These are phyloP conservation scores for Cryptoleucopteryx plumbea DNA, from an alignment of 2,113 vertebrate genomes.

Conservation along the genomic window DNA sequence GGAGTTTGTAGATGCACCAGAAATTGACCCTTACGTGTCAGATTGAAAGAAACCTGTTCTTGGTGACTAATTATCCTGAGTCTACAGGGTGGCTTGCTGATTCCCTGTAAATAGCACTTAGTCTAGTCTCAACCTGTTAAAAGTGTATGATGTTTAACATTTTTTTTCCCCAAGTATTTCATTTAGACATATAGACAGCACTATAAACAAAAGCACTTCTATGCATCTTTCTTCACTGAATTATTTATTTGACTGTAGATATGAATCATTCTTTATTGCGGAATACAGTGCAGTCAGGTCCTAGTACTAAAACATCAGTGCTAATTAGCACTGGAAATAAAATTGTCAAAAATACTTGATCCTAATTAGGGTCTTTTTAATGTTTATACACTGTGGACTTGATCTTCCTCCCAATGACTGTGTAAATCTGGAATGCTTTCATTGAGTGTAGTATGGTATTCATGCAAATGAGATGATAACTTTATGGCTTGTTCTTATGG, in stretches of 20 bases:
- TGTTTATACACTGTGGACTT: conserved; percentile 15
- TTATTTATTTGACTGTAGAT: conserved; percentile 57
- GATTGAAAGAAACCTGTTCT: neutral
- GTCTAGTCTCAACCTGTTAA: neutral
- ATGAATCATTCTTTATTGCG: neutral
- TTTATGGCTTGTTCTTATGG: neutral
- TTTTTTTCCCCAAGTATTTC: neutral
- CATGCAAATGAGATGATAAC: neutral
- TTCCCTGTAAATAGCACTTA: neutral
- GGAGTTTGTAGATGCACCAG: neutral
- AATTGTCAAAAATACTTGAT: conserved; percentile 59
- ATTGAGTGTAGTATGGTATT: neutral
- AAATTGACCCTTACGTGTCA: neutral
- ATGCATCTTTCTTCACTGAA: conserved; percentile 26
- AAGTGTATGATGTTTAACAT: neutral
- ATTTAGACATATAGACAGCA: conserved; percentile 15
- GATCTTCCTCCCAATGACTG: neutral
- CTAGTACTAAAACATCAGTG: conserved; percentile 30
- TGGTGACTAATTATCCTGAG: neutral
- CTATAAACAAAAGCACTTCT: conserved; percentile 39
- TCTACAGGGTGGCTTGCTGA: neutral
- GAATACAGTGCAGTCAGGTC: conserved; percentile 24
- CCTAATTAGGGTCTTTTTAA: conserved; percentile 49
- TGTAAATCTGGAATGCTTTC: conserved; percentile 20
- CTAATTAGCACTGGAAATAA: conserved; percentile 68